Conservation (phyloP, 2,888 invertebrate genomes). For the Halocaridina rubra region DNA sequence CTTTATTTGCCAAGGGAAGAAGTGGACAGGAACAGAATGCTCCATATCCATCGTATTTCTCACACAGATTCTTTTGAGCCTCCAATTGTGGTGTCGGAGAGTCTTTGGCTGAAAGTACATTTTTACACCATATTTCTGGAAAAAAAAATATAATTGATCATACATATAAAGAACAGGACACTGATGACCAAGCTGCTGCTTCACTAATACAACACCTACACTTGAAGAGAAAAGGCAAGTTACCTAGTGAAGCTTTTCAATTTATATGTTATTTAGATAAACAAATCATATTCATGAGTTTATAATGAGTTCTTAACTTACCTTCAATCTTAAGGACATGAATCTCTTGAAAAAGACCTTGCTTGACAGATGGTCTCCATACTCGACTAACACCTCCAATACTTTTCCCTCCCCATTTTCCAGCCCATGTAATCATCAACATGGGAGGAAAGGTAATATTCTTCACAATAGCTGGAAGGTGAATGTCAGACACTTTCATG, state of each 20-base stretch:
- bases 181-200: too few relatives aligned
- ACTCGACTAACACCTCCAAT: background rate
- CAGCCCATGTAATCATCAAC: background rate
- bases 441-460: background rate
- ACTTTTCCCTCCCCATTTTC: background rate
- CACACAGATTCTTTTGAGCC: slow-evolving; percentile 18
- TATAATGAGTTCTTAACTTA: too few relatives aligned
- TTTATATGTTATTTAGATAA: too few relatives aligned
- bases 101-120: too few relatives aligned
- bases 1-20: background rate
- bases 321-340: background rate
- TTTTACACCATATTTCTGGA: too few relatives aligned
- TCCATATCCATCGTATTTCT: slow-evolving; percentile 23
- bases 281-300: too few relatives aligned
- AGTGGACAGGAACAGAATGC: slow-evolving; percentile 20
- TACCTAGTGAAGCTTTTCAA: too few relatives aligned
- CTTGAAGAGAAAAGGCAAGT: too few relatives aligned
- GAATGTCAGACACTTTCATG: background rate
- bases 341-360: background rate
- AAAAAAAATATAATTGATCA: too few relatives aligned
- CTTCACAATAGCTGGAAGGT: background rate
- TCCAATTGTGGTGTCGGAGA: too few relatives aligned
- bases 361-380: background rate
- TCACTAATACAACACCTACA: too few relatives aligned
- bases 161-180: too few relatives aligned